These are phyloP conservation scores for Eurytoma californica DNA, from an alignment of 2,888 invertebrate species.

Conservation along the genomic window DNA sequence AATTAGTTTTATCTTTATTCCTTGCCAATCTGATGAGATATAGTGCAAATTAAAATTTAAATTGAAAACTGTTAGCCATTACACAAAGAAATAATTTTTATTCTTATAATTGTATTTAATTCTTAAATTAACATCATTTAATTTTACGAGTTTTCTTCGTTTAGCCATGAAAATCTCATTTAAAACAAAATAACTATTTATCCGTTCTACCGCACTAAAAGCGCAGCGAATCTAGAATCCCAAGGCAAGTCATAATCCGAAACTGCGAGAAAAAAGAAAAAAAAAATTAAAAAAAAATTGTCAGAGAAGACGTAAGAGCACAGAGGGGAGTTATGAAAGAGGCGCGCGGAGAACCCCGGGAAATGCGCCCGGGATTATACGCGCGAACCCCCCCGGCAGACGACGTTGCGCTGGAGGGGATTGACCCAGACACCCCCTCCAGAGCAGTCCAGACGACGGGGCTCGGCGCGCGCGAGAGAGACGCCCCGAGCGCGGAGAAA, in stretches of 20 bases:
- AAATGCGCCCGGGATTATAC: constrained; percentile 70
- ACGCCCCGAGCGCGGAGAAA: constrained; percentile 21
- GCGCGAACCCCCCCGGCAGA: constrained; percentile 65
- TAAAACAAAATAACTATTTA: not conserved
- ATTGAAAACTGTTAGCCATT: no score
- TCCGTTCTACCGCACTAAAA: not conserved
- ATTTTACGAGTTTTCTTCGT: not conserved
- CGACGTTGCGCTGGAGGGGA: constrained; percentile 68
- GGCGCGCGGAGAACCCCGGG: constrained; percentile 67
- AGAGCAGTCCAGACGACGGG: constrained; percentile 51
- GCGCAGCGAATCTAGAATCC: not conserved
- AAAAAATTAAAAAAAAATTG: not conserved
- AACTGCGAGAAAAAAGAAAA: not conserved
- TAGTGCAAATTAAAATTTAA: no score
- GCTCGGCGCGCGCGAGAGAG: constrained; percentile 8
- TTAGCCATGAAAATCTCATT: not conserved
- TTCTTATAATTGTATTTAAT: not conserved
- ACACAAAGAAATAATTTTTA: no score
- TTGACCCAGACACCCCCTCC: constrained; percentile 76
- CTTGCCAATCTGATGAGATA: no score
- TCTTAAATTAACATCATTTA: no score
- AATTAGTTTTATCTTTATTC: no score
- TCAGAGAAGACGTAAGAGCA: not conserved
- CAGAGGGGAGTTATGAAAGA: constrained; percentile 41
- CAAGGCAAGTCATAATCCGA: not conserved